Base-by-base conservation (phyloP, 1,140 invertebrate genomes). In the Elymnias hypermnestra region DNA sequence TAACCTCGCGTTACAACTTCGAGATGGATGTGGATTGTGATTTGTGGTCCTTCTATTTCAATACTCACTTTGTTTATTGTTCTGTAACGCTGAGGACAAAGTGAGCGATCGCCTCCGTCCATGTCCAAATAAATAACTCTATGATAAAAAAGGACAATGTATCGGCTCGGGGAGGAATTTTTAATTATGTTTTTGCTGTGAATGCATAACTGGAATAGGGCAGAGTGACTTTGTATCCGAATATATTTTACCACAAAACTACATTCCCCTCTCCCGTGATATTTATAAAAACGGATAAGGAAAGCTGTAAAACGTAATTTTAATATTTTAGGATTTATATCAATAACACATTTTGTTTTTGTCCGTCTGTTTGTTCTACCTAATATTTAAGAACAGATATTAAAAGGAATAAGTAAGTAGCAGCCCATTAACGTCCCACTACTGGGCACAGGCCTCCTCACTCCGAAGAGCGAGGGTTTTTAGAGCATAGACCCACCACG, bases 121-220 rank as follows among this genome's bases (percentile, higher is more conserved):
- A 15, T 40, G 31, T n/a, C n/a, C n/a, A n/a, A n/a, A n/a, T n/a
- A n/a, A 38, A 47, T 46, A 50, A 56, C 51, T n/a, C n/a, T 52
- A 41, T 39, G 51, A 51, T 39, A 57, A 47, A 13, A 38, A 33
- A 26, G 26, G 40, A 44, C 23, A 26, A 12, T 33, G 44, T 38
- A 26, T 29, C 28, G 57, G 57, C 51, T 48, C 31, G 36, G 36
- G 57, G 48, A 13, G 53, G 62, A 59, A 62, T 68, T 66, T 65
- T 71, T 68, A 73, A 73, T 73, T 62, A 63, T 53, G 52, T 63
- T 61, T 53, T 46, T 52, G 54, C 38, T 63, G 52, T 47, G 49
- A 61, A 15, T 33, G 13, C 15, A 33, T 15, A 33, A 26, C 25
- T 26, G 25, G 25, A 31, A 36, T 36, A 21, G 33, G 17, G 10